Base-by-base conservation (phyloP, 2,888 invertebrate genomes). In the Rhamphomyia laevipes region DNA sequence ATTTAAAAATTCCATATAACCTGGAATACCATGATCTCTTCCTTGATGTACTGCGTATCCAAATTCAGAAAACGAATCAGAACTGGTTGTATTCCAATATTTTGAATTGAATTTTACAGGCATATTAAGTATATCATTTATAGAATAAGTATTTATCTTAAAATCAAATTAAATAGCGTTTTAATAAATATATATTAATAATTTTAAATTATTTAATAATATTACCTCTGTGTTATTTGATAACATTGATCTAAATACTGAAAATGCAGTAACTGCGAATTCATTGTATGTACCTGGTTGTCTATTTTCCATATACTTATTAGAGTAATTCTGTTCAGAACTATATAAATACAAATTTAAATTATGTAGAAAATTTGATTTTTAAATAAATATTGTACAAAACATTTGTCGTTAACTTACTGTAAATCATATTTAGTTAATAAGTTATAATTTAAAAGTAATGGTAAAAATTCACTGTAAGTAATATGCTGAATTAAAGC, bases 401-500 rank as follows among this genome's bases (percentile, higher is more conserved):
- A n/a, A 27, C 7, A 27, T 27, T 27, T 27, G 9, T 27, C 2
- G n/a, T 17, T 13, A 30, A 53, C 69, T 73, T 66, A 83, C 83
- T 74, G 84, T 77, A 70, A 59, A 16, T 66, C 67, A 46, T 62
- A 63, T 52, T 64, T 67, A 43, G 67, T 69, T 0, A 66, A 64
- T 4, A 63, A 66, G 56, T 70, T 67, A 53, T 67, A 67, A 51
- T 86, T 87, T 43, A 90, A 67, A 12, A 89, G 74, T 47, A 83
- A 81, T 0, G 88, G 87, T 50, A 89, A 70, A 68, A 85, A 90
- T 65, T 90, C 90, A 59, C 84, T 86, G 64, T 81, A 82, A 0
- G 90, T 89, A 49, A 90, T 82, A 59, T 89, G 89, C 56, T 90
- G 90, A 38, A 90, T 80, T 64, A 86, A 77, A 0, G 88, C 86